Conservation (phyloP, 2,113 vertebrate species). For the Dicerorhinus sumatrensis region DNA sequence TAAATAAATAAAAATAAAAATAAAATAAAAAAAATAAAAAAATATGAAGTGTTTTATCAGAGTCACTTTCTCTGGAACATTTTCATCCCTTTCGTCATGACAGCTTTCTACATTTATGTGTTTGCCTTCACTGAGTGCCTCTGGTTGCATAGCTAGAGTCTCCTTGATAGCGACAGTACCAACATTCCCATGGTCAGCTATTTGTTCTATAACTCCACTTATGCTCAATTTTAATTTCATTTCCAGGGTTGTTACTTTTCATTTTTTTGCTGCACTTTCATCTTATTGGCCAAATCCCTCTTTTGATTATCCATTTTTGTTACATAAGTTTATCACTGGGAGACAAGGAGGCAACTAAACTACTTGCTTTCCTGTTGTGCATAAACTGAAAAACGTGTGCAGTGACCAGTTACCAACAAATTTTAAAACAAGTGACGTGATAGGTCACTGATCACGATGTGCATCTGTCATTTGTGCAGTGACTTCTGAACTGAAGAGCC, state of each 20-base stretch:
- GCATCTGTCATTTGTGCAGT: not conserved
- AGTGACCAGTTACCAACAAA: not conserved
- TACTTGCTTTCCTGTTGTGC: not conserved
- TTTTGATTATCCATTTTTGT: not conserved
- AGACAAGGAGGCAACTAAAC: not conserved
- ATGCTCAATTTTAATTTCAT: not conserved
- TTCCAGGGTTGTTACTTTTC: not conserved
- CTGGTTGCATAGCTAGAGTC: not conserved
- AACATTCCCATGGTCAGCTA: not conserved
- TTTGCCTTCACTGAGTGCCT: not conserved
- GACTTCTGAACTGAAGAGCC: not conserved
- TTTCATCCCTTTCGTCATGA: not conserved
- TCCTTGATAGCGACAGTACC: rapidly evolving
- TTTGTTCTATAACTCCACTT: not conserved
- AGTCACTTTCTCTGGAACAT: not conserved
- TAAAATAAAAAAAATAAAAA: no score
- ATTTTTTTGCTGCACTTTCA: no score
- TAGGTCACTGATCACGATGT: not conserved
- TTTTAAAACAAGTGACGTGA: not conserved
- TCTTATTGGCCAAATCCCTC: no score
- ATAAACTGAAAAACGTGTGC: not conserved
- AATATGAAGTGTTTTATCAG: not conserved
- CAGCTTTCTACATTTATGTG: not conserved
- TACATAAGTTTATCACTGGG: not conserved
- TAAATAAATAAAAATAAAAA: no score